These are phyloP conservation scores for Geophilus truncorum DNA, from an alignment of 2,888 invertebrate species.

Conservation along the genomic window DNA sequence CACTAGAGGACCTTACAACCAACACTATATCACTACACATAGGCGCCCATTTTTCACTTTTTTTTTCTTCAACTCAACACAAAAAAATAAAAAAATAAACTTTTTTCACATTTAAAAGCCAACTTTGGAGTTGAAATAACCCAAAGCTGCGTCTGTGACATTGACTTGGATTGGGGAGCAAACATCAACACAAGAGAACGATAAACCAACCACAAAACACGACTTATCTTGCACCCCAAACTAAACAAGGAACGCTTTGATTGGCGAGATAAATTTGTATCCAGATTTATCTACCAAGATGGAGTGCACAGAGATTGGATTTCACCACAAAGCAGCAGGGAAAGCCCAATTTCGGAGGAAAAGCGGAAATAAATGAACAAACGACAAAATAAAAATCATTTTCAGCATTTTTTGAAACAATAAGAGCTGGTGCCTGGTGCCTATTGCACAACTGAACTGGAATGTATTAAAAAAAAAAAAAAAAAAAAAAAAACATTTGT, in stretches of 20 bases:
- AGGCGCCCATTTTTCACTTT: neutral
- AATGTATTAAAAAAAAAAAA: too few species aligned
- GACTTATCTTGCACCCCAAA: neutral
- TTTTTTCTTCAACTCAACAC: too few species aligned
- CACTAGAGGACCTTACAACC: neutral
- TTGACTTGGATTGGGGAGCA: neutral
- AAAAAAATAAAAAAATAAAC: too few species aligned
- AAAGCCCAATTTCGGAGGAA: neutral
- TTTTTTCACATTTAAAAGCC: neutral
- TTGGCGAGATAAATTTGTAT: neutral
- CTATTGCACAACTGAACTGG: too few species aligned
- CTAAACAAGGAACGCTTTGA: neutral
- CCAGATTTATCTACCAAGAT: neutral
- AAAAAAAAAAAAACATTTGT: too few species aligned
- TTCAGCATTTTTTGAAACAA: too few species aligned
- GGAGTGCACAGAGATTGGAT: neutral
- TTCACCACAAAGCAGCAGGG: neutral
- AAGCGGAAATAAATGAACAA: neutral
- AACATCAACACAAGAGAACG: neutral
- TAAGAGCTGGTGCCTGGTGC: too few species aligned
- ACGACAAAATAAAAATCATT: too few species aligned
- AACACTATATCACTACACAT: neutral
- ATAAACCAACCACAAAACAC: neutral
- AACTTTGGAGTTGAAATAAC: neutral
- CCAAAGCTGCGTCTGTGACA: neutral